Evolutionary conservation across 2,113 vertebrate genomes (phyloP).

Genomic region (Bungarus multicinctus): DNA sequence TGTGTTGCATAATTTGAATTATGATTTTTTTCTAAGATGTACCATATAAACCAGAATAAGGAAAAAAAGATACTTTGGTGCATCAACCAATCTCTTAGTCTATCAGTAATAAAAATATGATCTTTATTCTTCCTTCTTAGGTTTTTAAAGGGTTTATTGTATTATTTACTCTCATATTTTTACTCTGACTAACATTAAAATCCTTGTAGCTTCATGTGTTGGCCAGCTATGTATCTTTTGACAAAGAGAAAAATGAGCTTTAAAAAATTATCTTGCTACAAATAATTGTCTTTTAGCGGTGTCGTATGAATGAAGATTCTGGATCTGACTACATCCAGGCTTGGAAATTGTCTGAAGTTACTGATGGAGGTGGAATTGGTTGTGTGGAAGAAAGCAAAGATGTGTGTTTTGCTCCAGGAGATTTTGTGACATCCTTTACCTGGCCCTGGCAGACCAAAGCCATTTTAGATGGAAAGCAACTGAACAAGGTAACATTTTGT

Average conservation of each 20-base stretch:
- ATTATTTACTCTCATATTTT: neutral
- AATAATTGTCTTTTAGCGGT: slow-evolving; percentile 74
- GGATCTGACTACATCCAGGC: slow-evolving; percentile 80
- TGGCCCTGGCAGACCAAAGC: slow-evolving; percentile 91
- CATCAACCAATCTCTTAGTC: neutral
- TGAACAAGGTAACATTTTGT: slow-evolving; percentile 81
- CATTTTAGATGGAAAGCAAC: slow-evolving; percentile 73
- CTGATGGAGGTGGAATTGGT: slow-evolving; percentile 87
- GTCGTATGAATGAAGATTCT: slow-evolving; percentile 91
- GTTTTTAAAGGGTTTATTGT: neutral
- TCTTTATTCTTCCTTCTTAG: neutral
- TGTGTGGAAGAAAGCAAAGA: slow-evolving; percentile 83
- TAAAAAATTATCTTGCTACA: neutral
- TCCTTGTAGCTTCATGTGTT: neutral
- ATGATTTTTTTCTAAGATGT: neutral
- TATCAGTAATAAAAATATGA: neutral
- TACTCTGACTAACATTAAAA: neutral
- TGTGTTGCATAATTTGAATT: neutral
- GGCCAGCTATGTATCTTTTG: neutral
- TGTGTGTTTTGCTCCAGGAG: slow-evolving; percentile 61
- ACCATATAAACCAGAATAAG: neutral
- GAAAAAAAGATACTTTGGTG: neutral
- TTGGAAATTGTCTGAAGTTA: slow-evolving; percentile 81
- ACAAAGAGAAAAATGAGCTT: neutral
- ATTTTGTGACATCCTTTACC: slow-evolving; percentile 82